phyloP scores from a whole-genome alignment of 2,797 vertebrate species.

The Decapterus maruadsi region DNA sequence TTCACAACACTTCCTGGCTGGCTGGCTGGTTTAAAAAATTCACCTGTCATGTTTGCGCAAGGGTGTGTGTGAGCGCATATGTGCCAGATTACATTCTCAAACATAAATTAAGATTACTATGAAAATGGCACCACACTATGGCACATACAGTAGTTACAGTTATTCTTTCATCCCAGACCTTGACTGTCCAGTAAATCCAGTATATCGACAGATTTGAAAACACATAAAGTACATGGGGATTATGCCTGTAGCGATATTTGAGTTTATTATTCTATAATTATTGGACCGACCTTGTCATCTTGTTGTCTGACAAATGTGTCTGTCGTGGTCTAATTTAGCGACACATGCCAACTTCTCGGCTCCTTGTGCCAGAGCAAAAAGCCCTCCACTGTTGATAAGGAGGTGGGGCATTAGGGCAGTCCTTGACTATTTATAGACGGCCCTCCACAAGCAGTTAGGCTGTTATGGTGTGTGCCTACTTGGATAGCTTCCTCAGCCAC shows the following conservation, averaged over 20 bases:
- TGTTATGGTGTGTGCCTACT: slow-evolving; percentile 79
- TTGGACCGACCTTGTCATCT: not conserved
- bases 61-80: not conserved
- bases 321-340: slow-evolving; percentile 64
- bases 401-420: slow-evolving; percentile 79
- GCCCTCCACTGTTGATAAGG: slow-evolving; percentile 74
- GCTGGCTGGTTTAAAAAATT: slow-evolving; percentile 20
- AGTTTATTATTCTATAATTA: not conserved
- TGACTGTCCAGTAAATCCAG: not conserved
- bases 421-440: slow-evolving; percentile 85
- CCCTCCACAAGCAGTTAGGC: slow-evolving; percentile 72
- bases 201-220: slow-evolving; percentile 4
- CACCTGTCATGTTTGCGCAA: slow-evolving; percentile 19
- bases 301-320: slow-evolving; percentile 30
- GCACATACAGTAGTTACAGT: no score
- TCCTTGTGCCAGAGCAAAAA: slow-evolving; percentile 67
- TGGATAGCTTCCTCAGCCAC: slow-evolving; percentile 62
- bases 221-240: not conserved
- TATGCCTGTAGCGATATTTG: not conserved
- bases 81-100: not conserved
- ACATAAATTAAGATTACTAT: slow-evolving; percentile 3
- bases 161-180: slow-evolving; percentile 2
- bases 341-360: slow-evolving; percentile 68
- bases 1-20: slow-evolving; percentile 12
- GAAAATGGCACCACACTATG: not conserved